Evolutionary conservation across 2,113 vertebrate species (phyloP).

Genomic region (Phaethon lepturus): DNA sequence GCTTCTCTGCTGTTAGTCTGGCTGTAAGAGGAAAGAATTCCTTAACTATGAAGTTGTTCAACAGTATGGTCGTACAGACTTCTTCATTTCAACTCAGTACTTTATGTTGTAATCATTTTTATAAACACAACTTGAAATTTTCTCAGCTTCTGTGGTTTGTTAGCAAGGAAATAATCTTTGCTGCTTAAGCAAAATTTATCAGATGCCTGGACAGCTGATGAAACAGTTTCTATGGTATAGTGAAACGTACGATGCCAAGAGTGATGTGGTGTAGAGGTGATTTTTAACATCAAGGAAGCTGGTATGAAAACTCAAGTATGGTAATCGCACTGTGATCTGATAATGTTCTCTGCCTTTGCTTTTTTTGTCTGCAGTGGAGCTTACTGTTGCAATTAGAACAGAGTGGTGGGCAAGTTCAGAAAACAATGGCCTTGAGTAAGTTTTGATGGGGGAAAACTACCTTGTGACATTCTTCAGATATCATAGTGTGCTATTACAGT

Average conservation of each 20-base stretch:
- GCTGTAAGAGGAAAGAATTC: neutral
- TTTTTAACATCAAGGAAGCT: neutral
- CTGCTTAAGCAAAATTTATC: neutral
- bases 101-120: neutral
- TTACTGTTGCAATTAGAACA: neutral
- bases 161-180: neutral
- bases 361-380: neutral
- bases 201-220: neutral
- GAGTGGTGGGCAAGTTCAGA: neutral
- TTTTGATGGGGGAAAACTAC: neutral
- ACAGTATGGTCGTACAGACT: neutral
- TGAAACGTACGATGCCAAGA: neutral
- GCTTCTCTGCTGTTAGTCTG: neutral
- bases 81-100: neutral
- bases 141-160: neutral
- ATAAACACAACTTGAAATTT: neutral
- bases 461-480: neutral
- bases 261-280: neutral
- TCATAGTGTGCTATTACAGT: neutral
- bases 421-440: neutral
- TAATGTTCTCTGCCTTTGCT: neutral
- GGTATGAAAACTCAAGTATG: neutral
- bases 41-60: neutral
- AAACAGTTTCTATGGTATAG: neutral
- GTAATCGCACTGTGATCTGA: neutral